Evolutionary conservation across 2,888 invertebrate genomes (phyloP).

Genomic region (Erebia ligea): DNA sequence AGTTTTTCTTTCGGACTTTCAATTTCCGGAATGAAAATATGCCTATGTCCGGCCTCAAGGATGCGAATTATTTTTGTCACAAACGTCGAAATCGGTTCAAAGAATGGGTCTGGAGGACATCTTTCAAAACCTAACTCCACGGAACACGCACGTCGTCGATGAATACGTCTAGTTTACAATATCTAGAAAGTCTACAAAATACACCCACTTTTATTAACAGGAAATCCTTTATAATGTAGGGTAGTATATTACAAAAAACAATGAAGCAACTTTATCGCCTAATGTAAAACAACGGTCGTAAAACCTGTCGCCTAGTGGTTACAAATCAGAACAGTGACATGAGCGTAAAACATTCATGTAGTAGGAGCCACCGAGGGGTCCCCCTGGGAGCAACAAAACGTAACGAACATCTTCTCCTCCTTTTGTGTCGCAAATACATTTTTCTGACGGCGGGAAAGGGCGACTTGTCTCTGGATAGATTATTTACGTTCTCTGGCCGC

Average conservation of each 20-base stretch:
- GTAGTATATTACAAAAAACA: slow-evolving; percentile 50
- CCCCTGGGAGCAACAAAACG: slow-evolving; percentile 78
- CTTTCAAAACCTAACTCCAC: too few relatives aligned
- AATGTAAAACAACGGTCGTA: slow-evolving; percentile 60
- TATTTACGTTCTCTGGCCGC: slow-evolving; percentile 69
- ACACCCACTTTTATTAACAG: too few relatives aligned
- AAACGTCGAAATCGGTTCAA: too few relatives aligned
- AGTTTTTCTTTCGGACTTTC: too few relatives aligned
- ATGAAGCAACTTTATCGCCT: slow-evolving; percentile 65
- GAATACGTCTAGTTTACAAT: too few relatives aligned
- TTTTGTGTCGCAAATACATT: slow-evolving; percentile 76
- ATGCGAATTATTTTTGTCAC: too few relatives aligned
- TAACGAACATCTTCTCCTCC: slow-evolving; percentile 77
- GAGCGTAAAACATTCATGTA: slow-evolving; percentile 76
- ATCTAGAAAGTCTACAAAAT: too few relatives aligned
- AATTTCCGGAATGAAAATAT: too few relatives aligned
- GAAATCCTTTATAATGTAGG: not conserved
- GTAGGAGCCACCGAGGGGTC: slow-evolving; percentile 57
- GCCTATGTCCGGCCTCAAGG: too few relatives aligned
- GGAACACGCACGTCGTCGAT: too few relatives aligned
- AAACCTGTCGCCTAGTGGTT: slow-evolving; percentile 64
- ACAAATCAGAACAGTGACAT: slow-evolving; percentile 78
- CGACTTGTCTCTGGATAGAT: slow-evolving; percentile 67
- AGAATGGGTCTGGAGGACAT: too few relatives aligned
- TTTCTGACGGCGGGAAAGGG: slow-evolving; percentile 65